phyloP scores from a whole-genome alignment of 1,140 invertebrate species.

The Drosophila sp. region DNA sequence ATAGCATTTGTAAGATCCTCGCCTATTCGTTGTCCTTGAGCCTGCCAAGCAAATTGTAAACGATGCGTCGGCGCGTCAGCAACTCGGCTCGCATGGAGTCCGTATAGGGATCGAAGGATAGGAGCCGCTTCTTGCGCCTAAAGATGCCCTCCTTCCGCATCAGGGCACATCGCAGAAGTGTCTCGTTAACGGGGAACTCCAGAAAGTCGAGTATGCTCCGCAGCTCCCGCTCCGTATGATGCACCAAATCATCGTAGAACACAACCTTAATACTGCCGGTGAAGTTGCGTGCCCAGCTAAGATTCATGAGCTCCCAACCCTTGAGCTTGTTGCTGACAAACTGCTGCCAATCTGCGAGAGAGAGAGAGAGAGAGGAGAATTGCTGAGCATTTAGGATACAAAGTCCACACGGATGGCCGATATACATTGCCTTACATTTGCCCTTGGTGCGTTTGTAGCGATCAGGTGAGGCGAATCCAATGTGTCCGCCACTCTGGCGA shows the following conservation, averaged over 20 bases:
- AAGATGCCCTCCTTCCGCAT: conserved; percentile 89
- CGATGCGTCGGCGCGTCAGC: conserved; percentile 84
- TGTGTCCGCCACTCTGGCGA: conserved; percentile 89
- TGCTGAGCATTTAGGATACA: background rate
- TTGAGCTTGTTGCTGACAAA: conserved; percentile 89
- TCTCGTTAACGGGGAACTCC: conserved; percentile 85
- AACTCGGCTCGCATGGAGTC: conserved; percentile 86
- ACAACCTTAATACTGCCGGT: conserved; percentile 88
- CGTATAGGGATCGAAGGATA: conserved; percentile 89
- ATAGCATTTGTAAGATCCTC: background rate
- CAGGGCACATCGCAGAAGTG: conserved; percentile 87
- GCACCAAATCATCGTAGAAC: conserved; percentile 89
- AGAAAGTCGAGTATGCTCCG: conserved; percentile 87
- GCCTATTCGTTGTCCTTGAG: conserved; percentile 33
- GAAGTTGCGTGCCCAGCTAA: conserved; percentile 89
- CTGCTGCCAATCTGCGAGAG: conserved; percentile 88
- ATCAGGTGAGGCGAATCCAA: conserved; percentile 88
- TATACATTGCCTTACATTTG: conserved; percentile 85
- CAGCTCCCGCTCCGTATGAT: conserved; percentile 87
- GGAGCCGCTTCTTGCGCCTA: conserved; percentile 87
- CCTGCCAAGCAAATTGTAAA: conserved; percentile 85
- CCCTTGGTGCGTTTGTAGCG: conserved; percentile 87
- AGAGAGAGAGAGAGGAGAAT: background rate
- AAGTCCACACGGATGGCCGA: too few species aligned
- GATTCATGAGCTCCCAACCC: conserved; percentile 88